phyloP scores from a whole-genome alignment of 2,113 vertebrate species.

The Oncorhynchus nerka region DNA sequence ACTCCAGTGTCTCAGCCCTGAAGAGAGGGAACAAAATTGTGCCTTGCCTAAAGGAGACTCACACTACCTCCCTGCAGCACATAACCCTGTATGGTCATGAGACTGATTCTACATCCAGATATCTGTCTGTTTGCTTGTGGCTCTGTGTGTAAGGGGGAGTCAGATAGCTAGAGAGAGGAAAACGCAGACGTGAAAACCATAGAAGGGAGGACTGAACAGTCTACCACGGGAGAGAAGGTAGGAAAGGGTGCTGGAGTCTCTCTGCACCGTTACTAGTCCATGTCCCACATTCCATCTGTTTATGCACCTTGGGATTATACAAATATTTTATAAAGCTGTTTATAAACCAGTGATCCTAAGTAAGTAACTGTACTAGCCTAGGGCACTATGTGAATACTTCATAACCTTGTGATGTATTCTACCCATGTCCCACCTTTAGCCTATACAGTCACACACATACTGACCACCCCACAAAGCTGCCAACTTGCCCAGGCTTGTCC shows the following conservation, averaged over 20 bases:
- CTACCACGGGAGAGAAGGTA: conserved; percentile 2
- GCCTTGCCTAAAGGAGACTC: background rate
- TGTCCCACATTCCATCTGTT: conserved; percentile 35
- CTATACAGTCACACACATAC: background rate
- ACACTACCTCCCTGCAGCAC: conserved; percentile 10
- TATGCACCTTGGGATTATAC: background rate
- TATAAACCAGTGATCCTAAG: background rate
- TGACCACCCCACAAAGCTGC: background rate
- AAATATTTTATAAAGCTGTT: background rate
- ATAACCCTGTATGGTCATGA: conserved; percentile 74
- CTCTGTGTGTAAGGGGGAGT: conserved; percentile 14
- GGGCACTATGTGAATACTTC: background rate
- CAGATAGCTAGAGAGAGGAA: conserved; percentile 16
- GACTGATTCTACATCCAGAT: conserved; percentile 20
- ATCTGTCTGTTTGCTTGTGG: conserved; percentile 29
- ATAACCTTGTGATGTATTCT: background rate
- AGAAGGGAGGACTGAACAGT: conserved; percentile 54
- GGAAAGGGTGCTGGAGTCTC: conserved; percentile 6
- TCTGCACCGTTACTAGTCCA: background rate
- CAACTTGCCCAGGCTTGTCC: conserved; percentile 27
- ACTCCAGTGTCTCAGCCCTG: background rate
- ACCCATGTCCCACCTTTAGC: background rate
- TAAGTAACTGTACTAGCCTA: background rate
- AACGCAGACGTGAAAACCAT: conserved; percentile 49
- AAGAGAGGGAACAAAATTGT: background rate